Evolutionary conservation across 2,888 invertebrate genomes (phyloP).

Genomic region (Capitulum mitella): DNA sequence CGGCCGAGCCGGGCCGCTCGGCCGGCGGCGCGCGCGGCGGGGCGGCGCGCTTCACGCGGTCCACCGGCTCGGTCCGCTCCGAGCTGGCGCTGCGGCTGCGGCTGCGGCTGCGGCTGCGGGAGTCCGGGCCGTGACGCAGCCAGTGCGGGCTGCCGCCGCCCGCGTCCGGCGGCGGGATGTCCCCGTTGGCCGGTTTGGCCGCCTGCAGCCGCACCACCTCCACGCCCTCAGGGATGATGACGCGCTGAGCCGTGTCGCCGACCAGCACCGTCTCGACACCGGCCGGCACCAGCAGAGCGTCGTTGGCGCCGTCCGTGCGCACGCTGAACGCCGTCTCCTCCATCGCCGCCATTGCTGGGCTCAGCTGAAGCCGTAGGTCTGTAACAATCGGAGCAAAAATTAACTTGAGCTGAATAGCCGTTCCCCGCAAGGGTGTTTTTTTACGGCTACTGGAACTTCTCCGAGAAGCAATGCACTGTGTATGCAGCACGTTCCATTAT

Average conservation of each 20-base stretch:
- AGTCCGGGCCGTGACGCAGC: not conserved
- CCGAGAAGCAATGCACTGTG: no score
- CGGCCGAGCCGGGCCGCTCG: not conserved
- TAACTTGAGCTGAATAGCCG: no score
- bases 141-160: not conserved
- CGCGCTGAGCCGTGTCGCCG: not conserved
- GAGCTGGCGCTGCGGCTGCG: not conserved
- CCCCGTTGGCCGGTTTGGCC: not conserved
- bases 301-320: not conserved
- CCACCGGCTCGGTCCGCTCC: not conserved
- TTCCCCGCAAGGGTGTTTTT: no score
- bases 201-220: not conserved
- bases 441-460: no score
- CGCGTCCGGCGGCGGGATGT: not conserved
- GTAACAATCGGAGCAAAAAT: no score
- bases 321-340: not conserved
- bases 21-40: not conserved
- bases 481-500: no score
- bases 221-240: slow-evolving; percentile 8
- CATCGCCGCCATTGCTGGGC: not conserved
- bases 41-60: not conserved
- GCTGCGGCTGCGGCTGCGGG: no score
- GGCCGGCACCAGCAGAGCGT: not conserved
- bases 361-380: no score
- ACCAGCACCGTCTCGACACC: slow-evolving; percentile 22